Percentiles rank a stretch among this genome's conserved stretches.
phyloP scores from a whole-genome alignment of 2,888 invertebrate genomes.

The Plutella xylostella region DNA sequence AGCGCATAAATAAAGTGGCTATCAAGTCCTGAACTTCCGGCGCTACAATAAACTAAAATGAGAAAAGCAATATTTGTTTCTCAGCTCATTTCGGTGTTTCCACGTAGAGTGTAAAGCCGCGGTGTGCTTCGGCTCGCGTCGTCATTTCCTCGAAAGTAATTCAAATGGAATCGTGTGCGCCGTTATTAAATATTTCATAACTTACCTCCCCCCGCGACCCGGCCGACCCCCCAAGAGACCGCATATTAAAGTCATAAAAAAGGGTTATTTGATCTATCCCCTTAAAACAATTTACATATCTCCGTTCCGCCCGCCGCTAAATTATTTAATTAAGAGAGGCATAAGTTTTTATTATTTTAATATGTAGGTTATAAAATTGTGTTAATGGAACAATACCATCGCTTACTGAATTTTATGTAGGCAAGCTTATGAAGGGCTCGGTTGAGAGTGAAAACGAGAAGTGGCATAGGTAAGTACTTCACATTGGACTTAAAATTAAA shows the following conservation, averaged over 20 bases:
- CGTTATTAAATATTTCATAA: constrained; percentile 72
- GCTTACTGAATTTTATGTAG: constrained; percentile 42
- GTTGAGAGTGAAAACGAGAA: too few species aligned
- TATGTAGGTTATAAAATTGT: constrained; percentile 68
- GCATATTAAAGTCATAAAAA: constrained; percentile 72
- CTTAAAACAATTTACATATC: constrained; percentile 72
- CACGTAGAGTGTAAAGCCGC: constrained; percentile 25
- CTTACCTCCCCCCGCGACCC: constrained; percentile 46
- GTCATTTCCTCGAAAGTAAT: constrained; percentile 70
- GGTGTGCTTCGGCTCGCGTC: constrained; percentile 48
- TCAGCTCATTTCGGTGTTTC: constrained; percentile 32
- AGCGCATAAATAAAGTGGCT: background rate
- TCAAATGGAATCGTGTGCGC: constrained; percentile 70
- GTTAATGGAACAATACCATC: constrained; percentile 62
- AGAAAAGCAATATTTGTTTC: constrained; percentile 39
- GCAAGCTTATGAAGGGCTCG: background rate
- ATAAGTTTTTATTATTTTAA: constrained; percentile 72
- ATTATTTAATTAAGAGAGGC: constrained; percentile 73
- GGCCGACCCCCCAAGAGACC: constrained; percentile 47
- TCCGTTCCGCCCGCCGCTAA: constrained; percentile 65
- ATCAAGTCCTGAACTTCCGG: background rate
- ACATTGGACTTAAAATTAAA: too few species aligned
- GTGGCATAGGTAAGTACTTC: too few species aligned
- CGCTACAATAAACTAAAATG: constrained; percentile 8
- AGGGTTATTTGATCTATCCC: constrained; percentile 72